phyloP scores from a whole-genome alignment of 2,888 invertebrate genomes.

The Amphimallon solstitiale region DNA sequence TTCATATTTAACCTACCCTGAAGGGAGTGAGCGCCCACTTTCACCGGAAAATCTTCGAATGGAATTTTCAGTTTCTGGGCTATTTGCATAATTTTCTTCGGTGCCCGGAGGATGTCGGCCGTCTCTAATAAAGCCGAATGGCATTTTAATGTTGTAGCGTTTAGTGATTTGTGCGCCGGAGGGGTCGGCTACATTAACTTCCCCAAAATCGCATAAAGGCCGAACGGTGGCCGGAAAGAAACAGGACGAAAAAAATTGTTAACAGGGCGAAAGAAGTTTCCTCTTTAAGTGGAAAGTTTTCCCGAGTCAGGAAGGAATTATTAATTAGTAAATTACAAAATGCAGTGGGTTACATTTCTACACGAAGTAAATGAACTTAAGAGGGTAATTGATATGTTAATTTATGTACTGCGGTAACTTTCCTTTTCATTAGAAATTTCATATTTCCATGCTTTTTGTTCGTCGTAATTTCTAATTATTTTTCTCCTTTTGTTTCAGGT shows the following conservation, averaged over 20 bases:
- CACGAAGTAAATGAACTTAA: neutral
- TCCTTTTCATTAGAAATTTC: constrained; percentile 1
- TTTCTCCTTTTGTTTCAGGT: constrained; percentile 20
- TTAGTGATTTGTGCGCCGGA: constrained; percentile 35
- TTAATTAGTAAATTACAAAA: constrained; percentile 29
- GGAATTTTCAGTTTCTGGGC: constrained; percentile 30
- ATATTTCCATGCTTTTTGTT: constrained; percentile 4
- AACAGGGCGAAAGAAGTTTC: constrained; percentile 16
- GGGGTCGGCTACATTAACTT: constrained; percentile 33
- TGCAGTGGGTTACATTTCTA: constrained; percentile 7
- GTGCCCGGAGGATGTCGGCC: constrained; percentile 22
- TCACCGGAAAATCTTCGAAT: constrained; percentile 22
- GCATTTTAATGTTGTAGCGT: constrained; percentile 36
- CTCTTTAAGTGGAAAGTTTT: constrained; percentile 13
- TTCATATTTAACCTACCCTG: constrained; percentile 28
- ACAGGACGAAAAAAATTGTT: constrained; percentile 22
- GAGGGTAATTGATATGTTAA: constrained; percentile 22
- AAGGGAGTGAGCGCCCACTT: constrained; percentile 3
- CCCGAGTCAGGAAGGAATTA: constrained; percentile 15
- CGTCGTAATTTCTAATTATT: neutral
- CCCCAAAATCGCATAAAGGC: constrained; percentile 22
- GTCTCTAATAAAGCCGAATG: constrained; percentile 33
- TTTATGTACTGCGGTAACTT: neutral
- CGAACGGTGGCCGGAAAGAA: constrained; percentile 25
- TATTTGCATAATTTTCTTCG: constrained; percentile 30